Conservation (phyloP, 2,888 invertebrate genomes). For the Exocentrus adspersus region DNA sequence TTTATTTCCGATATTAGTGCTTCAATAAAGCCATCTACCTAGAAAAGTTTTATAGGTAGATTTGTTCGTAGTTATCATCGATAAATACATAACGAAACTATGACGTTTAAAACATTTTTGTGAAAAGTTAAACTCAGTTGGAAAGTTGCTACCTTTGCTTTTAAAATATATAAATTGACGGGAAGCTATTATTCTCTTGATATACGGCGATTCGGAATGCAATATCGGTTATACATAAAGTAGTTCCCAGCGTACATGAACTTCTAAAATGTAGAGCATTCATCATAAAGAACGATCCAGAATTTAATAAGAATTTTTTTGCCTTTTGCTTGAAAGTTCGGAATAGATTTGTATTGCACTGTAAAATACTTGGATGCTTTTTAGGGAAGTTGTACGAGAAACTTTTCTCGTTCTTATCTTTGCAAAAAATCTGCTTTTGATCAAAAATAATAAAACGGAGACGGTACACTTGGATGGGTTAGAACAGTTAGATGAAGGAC, state of each 20-base stretch:
- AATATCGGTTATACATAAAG: constrained; percentile 21
- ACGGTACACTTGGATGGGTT: constrained; percentile 51
- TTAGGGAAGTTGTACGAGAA: constrained; percentile 32
- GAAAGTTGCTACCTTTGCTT: too few species aligned
- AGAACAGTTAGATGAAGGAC: too few species aligned
- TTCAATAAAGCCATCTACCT: too few species aligned
- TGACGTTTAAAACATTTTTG: neutral
- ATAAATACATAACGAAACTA: too few species aligned
- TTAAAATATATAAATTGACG: neutral
- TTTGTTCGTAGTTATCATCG: too few species aligned
- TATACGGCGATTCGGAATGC: neutral
- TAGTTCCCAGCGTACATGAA: constrained; percentile 1
- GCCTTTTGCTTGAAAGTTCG: constrained; percentile 14
- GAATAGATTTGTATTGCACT: constrained; percentile 33
- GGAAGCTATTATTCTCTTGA: neutral
- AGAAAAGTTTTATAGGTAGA: too few species aligned
- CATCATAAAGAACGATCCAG: constrained; percentile 12
- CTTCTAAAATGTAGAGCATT: constrained; percentile 12
- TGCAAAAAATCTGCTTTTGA: constrained; percentile 38
- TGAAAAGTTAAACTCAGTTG: too few species aligned
- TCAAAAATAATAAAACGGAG: constrained; percentile 50
- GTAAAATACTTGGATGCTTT: constrained; percentile 37
- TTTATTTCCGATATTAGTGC: too few species aligned
- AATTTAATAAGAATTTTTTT: constrained; percentile 24
- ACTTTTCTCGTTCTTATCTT: constrained; percentile 29